Evolutionary conservation across 2,113 vertebrate species (phyloP).

Genomic region (Microcebus jonahi): DNA sequence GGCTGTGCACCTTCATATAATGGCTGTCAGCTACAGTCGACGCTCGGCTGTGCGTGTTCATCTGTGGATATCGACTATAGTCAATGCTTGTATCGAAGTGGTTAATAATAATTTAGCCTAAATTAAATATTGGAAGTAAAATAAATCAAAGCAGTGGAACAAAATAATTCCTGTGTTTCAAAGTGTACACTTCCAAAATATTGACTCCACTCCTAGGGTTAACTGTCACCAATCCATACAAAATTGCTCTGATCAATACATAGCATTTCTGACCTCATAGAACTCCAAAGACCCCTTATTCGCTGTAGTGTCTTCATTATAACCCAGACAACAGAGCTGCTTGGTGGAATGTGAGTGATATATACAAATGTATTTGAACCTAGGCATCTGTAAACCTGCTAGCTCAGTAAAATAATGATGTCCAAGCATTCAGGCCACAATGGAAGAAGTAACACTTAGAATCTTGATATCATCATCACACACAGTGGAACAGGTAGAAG

Average conservation of each 20-base stretch:
- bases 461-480: neutral
- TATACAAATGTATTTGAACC: neutral
- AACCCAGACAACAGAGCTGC: neutral
- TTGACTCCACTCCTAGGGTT: neutral
- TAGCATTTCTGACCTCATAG: neutral
- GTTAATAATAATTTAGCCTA: neutral
- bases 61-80: too few species aligned
- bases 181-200: neutral
- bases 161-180: neutral
- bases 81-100: too few species aligned
- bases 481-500: neutral
- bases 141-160: neutral
- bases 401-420: neutral
- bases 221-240: neutral
- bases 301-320: neutral
- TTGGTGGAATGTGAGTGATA: neutral
- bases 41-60: too few species aligned
- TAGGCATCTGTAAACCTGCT: neutral
- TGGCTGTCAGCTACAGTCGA: too few species aligned
- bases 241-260: neutral
- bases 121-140: neutral
- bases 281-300: neutral
- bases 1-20: too few species aligned
- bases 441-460: neutral
- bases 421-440: neutral